A percentile compares a stretch with the other conserved stretches of the same genome.
phyloP scores from a whole-genome alignment of 2,888 invertebrate genomes.

The Heliconius ethilla region DNA sequence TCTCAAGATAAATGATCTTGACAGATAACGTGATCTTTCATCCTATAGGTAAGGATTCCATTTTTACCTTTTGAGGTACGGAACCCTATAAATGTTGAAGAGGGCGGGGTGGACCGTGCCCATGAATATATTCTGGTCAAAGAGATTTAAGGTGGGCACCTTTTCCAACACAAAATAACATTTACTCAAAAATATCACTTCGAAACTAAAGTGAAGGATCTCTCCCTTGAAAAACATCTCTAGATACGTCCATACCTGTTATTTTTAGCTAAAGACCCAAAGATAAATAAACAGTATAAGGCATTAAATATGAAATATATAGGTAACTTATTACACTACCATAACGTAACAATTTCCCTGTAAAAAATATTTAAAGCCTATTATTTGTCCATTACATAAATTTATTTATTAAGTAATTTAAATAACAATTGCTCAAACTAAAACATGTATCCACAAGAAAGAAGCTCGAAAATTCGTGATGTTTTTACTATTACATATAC shows the following conservation, averaged over 20 bases:
- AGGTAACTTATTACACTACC: background rate
- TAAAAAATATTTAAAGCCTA: background rate
- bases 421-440: background rate
- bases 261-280: background rate
- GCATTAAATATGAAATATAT: background rate
- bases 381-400: background rate
- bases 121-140: no score
- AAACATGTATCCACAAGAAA: background rate
- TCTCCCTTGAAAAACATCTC: no score
- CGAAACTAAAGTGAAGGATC: no score
- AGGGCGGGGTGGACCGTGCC: no score
- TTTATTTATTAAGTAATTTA: conserved; percentile 1
- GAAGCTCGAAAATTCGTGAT: conserved; percentile 14
- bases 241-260: no score
- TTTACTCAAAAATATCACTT: background rate
- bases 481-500: conserved; percentile 1
- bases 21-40: no score
- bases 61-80: no score
- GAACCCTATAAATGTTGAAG: no score
- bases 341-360: background rate
- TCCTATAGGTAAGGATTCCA: no score
- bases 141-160: no score
- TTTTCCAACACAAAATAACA: background rate
- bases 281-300: background rate
- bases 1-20: no score